Evolutionary conservation across 1,140 invertebrate genomes (phyloP).

Genomic region (Ceratina japonica): DNA sequence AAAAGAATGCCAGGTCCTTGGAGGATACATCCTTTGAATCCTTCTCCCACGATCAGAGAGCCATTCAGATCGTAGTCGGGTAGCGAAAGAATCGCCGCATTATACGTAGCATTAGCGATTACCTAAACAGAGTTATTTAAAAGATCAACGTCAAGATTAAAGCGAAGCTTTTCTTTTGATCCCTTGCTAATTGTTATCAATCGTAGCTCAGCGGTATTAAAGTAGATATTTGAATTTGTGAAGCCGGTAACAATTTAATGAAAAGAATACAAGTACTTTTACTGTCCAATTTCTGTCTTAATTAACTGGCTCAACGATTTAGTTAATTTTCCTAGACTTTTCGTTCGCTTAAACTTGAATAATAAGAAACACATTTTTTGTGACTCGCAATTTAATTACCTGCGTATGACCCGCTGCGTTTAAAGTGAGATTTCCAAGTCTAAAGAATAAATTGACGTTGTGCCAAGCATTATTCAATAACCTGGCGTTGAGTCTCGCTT

Average conservation of each 20-base stretch:
- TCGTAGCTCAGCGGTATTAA: too few relatives aligned
- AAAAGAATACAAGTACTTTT: too few relatives aligned
- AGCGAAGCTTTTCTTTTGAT: neutral
- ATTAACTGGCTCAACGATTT: too few relatives aligned
- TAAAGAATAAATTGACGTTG: constrained; percentile 84
- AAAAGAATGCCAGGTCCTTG: constrained; percentile 91
- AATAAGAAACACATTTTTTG: neutral
- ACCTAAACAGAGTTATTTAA: constrained; percentile 76
- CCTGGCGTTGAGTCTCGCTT: constrained; percentile 83
- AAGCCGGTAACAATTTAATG: too few relatives aligned
- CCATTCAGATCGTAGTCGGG: constrained; percentile 82
- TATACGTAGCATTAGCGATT: constrained; percentile 89
- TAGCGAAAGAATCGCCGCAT: constrained; percentile 85
- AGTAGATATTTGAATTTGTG: too few relatives aligned
- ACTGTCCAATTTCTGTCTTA: too few relatives aligned
- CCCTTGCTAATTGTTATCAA: neutral
- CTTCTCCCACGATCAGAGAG: constrained; percentile 87
- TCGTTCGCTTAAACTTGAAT: too few relatives aligned
- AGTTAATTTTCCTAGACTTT: too few relatives aligned
- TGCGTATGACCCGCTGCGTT: constrained; percentile 80
- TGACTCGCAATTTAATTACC: constrained; percentile 68
- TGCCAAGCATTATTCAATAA: constrained; percentile 91
- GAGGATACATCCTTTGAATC: constrained; percentile 90
- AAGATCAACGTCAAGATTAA: neutral
- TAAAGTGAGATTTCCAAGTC: constrained; percentile 84